Conservation (phyloP, 2,113 vertebrate genomes). For the Chloropsis hardwickii region DNA sequence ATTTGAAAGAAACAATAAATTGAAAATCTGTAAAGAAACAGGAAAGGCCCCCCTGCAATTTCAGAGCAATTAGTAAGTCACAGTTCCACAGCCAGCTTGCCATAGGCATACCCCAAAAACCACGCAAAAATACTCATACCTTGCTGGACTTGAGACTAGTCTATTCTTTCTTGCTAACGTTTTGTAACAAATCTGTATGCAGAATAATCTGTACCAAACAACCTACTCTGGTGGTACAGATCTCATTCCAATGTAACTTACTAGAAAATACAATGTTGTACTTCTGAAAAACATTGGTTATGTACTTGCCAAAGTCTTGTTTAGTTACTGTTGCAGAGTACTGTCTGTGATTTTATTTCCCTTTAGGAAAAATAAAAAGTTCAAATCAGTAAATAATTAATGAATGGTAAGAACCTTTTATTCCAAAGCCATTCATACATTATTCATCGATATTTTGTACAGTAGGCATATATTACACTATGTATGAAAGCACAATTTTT, state of each 20-base stretch:
- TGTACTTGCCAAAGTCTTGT: background rate
- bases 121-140: fast-evolving
- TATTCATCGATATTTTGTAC: constrained; percentile 25
- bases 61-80: background rate
- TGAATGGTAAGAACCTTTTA: background rate
- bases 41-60: background rate
- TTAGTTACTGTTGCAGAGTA: background rate
- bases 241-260: background rate
- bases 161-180: background rate
- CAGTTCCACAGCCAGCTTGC: background rate
- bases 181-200: background rate
- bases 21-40: background rate
- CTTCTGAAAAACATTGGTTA: background rate
- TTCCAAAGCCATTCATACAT: background rate
- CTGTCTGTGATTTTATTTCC: background rate
- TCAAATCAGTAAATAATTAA: constrained; percentile 41
- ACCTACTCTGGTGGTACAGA: background rate
- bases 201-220: background rate
- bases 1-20: background rate
- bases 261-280: background rate
- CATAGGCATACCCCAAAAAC: background rate
- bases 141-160: background rate
- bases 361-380: background rate
- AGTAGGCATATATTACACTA: background rate
- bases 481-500: background rate